Percentiles rank a stretch among this genome's conserved stretches.
These are phyloP conservation scores for Drosophila guanche DNA, from an alignment of 1,140 invertebrate genomes.

Conservation along the genomic window DNA sequence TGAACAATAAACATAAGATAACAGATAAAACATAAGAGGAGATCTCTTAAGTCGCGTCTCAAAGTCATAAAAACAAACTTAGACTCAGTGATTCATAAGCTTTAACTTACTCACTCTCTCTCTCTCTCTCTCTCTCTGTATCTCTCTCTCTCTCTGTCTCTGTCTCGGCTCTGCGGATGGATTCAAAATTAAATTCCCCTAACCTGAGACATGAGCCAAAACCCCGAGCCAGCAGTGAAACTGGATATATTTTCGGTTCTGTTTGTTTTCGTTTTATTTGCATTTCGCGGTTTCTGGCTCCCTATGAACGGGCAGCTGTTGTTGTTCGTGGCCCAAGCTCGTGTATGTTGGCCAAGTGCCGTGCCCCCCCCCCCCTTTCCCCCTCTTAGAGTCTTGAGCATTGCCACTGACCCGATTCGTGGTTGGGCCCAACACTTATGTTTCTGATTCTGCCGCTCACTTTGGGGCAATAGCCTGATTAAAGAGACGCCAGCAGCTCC, in stretches of 20 bases:
- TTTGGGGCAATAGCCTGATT: conserved; percentile 60
- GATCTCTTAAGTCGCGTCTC: background rate
- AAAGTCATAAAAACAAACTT: conserved; percentile 38
- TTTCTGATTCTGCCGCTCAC: background rate
- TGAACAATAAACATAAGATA: conserved; percentile 42
- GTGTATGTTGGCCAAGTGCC: conserved; percentile 41
- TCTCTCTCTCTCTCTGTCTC: background rate
- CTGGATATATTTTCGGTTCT: conserved; percentile 41
- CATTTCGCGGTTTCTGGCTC: conserved; percentile 25
- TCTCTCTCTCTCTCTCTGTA: conserved; percentile 4
- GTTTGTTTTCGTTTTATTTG: conserved; percentile 48
- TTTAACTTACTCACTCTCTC: conserved; percentile 1
- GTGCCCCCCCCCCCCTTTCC: conserved; percentile 17
- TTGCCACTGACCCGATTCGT: conserved; percentile 65
- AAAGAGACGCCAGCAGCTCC: conserved; percentile 19
- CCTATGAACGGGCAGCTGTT: conserved; percentile 5
- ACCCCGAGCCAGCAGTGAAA: background rate
- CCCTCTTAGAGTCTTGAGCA: conserved; percentile 5
- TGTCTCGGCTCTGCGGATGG: background rate
- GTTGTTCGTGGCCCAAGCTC: conserved; percentile 2
- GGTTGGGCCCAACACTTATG: conserved; percentile 1
- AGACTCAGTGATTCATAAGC: conserved; percentile 27
- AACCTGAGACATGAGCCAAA: conserved; percentile 12
- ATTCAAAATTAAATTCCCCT: conserved; percentile 22
- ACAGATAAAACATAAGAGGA: conserved; percentile 13